Evolutionary conservation across 2,888 invertebrate species (phyloP), one percentile per base, ranked within the genome.

Genomic region (Pristionchus exspectatus): DNA sequence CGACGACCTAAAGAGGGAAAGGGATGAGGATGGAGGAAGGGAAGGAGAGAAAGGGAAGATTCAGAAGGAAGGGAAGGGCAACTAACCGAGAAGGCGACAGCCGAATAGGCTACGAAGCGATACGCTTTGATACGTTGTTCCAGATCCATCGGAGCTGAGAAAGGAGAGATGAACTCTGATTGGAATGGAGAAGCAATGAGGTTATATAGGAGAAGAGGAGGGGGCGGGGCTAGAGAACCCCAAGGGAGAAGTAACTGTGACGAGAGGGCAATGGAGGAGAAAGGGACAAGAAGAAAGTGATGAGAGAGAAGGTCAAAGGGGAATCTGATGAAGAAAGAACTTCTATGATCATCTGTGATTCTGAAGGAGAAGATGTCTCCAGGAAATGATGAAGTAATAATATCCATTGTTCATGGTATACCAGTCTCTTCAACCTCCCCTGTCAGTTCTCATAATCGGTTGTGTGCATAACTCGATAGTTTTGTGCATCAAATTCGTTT

Each of bases 41-140:
- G n/a, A 54, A n/a, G n/a, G n/a, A 84, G 84, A 5, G 14, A 77
- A 16, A 7, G 30, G 38, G 38, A 38, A 2, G 38, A 38, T 38
- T 24, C 27, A 30, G 54, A 27, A 50, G 24, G 50, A 24, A 81
- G 21, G 54, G 69, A 27, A 38, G 24, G 18, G 24, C 24, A 50
- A 88, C 87, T 54, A 0, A 88, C 87, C 16, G 92, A 92, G 90
- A 92, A 92, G 16, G 91, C 89, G 90, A 91, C 91, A 14, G 91
- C 91, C 74, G 92, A 92, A 74, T 92, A 92, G 87, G 92, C 92
- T n/a, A 92, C 92, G 85, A 92, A 91, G 30, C 92, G 90, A 69
- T 92, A 92, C 18, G 92, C 92, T 87, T 91, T 91, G 90, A 92
- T 91, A 77, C 91, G 88, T 30, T 90, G 90, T 81, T 91, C 91